These are phyloP conservation scores for Bombus affinis DNA, from an alignment of 1,140 invertebrate species.

Conservation along the genomic window DNA sequence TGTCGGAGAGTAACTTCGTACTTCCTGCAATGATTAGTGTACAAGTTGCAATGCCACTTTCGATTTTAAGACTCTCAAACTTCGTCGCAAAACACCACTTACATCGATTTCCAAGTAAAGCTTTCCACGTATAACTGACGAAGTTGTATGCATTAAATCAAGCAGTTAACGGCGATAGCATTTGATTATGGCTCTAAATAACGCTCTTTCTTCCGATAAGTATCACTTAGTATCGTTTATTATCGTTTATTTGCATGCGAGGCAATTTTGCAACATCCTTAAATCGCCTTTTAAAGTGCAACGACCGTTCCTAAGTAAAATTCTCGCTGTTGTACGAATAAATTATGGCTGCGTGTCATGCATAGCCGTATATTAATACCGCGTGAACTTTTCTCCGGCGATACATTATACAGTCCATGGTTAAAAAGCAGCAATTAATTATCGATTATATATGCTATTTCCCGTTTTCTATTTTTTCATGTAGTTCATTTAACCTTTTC, in stretches of 20 bases:
- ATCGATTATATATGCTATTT: not conserved
- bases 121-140: not conserved
- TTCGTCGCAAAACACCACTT: not conserved
- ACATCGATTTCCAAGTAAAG: not conserved
- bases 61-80: not conserved
- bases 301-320: not conserved
- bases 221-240: not conserved
- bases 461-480: not conserved
- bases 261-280: not conserved
- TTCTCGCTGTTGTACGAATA: not conserved
- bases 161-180: not conserved
- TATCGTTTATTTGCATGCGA: not conserved
- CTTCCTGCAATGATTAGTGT: not conserved
- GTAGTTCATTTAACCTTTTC: constrained; percentile 2
- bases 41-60: not conserved
- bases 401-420: not conserved
- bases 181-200: not conserved
- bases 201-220: not conserved
- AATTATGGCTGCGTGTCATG: not conserved
- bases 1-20: not conserved
- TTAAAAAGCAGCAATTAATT: not conserved
- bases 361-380: not conserved
- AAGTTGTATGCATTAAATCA: not conserved
- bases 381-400: not conserved
- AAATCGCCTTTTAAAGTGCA: not conserved